A percentile compares a stretch with the other conserved stretches of the same genome.
Evolutionary conservation across 2,113 vertebrate species (phyloP).

Genomic region (Stegostoma tigrinum): DNA sequence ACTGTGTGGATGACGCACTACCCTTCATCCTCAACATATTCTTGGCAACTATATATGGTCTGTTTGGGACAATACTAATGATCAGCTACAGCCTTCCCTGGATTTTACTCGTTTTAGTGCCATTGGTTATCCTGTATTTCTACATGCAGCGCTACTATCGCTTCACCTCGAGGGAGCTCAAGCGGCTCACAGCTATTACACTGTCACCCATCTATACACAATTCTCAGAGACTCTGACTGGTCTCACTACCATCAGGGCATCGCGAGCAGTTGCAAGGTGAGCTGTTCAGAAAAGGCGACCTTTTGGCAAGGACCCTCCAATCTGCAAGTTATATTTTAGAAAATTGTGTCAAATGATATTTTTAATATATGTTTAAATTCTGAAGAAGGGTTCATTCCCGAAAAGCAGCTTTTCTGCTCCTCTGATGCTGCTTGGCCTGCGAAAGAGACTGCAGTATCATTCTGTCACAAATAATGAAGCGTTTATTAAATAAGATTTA

Average conservation of each 20-base stretch:
- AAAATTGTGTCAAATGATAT: neutral
- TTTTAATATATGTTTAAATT: neutral
- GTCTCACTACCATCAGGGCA: slow-evolving; percentile 77
- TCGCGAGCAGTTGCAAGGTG: slow-evolving; percentile 67
- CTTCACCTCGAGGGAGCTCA: slow-evolving; percentile 80
- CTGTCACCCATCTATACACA: slow-evolving; percentile 90
- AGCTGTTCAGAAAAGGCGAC: neutral
- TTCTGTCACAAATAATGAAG: no score
- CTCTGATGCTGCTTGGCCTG: no score
- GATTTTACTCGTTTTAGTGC: slow-evolving; percentile 69
- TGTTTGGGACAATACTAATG: slow-evolving; percentile 78
- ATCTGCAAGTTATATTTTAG: neutral
- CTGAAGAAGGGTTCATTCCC: neutral
- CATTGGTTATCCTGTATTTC: slow-evolving; percentile 68
- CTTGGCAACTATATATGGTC: slow-evolving; percentile 65
- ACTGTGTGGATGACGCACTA: slow-evolving; percentile 75
- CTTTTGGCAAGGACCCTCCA: no score
- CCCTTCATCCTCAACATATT: slow-evolving; percentile 91
- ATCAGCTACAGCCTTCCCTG: slow-evolving; percentile 81
- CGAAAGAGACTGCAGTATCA: no score
- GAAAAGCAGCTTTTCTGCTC: no score
- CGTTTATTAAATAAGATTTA: no score
- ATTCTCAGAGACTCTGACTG: slow-evolving; percentile 83
- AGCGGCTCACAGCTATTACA: slow-evolving; percentile 78
- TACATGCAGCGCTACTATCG: slow-evolving; percentile 75